A percentile compares a stretch with the other conserved stretches of the same genome.
phyloP scores from a whole-genome alignment of 2,888 invertebrate species.

The Nebria brevicollis region DNA sequence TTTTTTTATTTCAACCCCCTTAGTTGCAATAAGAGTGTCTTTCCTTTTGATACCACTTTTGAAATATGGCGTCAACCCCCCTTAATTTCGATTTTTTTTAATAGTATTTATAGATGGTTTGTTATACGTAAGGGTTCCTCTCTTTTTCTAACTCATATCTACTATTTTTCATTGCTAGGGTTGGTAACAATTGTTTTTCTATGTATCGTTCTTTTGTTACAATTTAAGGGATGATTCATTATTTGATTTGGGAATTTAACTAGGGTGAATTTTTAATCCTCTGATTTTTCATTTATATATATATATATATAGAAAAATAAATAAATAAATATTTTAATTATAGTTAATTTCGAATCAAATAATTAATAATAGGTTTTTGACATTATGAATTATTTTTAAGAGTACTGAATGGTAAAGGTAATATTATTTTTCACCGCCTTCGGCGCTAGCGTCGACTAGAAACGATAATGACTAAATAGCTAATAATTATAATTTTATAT shows the following conservation, averaged over 20 bases:
- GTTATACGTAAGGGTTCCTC: neutral
- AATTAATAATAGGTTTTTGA: neutral
- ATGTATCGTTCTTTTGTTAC: neutral
- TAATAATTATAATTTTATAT: slow-evolving; percentile 1
- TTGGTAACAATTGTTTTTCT: neutral
- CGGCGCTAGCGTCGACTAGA: neutral
- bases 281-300: neutral
- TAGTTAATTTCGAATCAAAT: neutral
- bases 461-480: neutral
- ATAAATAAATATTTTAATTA: neutral
- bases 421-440: neutral
- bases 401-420: neutral
- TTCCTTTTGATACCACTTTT: slow-evolving; percentile 28
- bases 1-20: slow-evolving; percentile 4
- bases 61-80: slow-evolving; percentile 44
- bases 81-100: neutral
- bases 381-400: neutral
- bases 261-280: neutral
- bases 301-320: too few species aligned
- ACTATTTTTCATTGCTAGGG: neutral
- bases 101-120: neutral
- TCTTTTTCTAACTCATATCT: neutral
- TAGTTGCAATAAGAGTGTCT: slow-evolving; percentile 1
- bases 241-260: slow-evolving; percentile 5
- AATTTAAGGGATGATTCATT: slow-evolving; percentile 3